phyloP scores from a whole-genome alignment of 2,113 vertebrate genomes.

The Erpornis zantholeuca region DNA sequence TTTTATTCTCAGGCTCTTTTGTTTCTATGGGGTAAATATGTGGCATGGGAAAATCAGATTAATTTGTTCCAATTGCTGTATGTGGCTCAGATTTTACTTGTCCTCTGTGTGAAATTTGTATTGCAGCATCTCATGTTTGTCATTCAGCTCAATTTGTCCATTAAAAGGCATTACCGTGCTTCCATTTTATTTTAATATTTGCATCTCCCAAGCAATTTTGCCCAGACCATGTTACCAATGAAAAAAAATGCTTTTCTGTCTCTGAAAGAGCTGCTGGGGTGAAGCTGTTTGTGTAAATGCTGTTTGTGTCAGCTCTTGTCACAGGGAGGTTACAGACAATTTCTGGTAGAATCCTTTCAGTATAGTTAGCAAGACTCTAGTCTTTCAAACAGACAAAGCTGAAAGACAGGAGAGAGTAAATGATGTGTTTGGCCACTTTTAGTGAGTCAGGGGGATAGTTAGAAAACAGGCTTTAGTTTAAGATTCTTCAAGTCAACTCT shows the following conservation, averaged over 20 bases:
- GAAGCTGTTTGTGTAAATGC: not conserved
- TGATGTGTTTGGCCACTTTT: not conserved
- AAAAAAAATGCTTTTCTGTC: not conserved
- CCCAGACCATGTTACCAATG: not conserved
- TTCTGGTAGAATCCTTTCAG: not conserved
- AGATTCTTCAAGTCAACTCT: not conserved
- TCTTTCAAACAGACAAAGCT: not conserved
- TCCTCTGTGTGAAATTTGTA: not conserved
- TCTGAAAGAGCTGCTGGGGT: not conserved
- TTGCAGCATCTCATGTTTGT: not conserved
- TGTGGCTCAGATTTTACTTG: not conserved
- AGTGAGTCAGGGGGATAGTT: not conserved
- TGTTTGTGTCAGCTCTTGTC: not conserved
- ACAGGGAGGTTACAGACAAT: rapidly evolving
- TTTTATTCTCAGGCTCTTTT: not conserved
- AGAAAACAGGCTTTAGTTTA: not conserved
- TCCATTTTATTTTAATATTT: not conserved
- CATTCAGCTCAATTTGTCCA: not conserved
- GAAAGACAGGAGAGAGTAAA: not conserved
- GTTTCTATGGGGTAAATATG: not conserved
- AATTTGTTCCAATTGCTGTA: not conserved
- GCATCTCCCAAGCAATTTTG: not conserved
- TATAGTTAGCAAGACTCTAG: not conserved
- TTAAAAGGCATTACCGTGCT: not conserved
- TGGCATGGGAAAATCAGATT: not conserved